Evolutionary conservation across 2,797 vertebrate genomes (phyloP).

Genomic region (Florisuga fusca): DNA sequence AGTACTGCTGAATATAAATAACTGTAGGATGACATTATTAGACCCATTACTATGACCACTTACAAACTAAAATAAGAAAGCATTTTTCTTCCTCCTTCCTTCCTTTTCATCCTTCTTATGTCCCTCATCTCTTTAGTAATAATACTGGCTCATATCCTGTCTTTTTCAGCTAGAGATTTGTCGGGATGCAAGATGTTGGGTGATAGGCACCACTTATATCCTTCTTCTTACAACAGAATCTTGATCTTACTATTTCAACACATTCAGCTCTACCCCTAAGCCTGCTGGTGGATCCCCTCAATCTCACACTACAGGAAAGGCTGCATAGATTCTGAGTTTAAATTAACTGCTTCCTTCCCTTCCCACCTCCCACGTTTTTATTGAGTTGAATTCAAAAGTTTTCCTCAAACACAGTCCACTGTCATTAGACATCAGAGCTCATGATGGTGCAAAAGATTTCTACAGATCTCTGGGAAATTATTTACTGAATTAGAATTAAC

Average conservation of each 20-base stretch:
- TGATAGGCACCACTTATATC: not conserved
- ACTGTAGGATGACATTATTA: not conserved
- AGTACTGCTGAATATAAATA: conserved; percentile 12
- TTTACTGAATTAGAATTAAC: not conserved
- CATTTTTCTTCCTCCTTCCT: not conserved
- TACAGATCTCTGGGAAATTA: not conserved
- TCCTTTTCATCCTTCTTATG: not conserved
- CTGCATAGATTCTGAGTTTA: not conserved
- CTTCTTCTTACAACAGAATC: not conserved
- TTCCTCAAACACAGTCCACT: not conserved
- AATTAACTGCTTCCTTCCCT: not conserved
- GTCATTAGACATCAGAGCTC: not conserved
- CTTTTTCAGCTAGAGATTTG: not conserved
- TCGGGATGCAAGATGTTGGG: rapidly evolving
- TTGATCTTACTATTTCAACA: not conserved
- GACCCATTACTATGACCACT: not conserved
- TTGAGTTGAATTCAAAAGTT: not conserved
- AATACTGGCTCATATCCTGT: not conserved
- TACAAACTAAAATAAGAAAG: not conserved
- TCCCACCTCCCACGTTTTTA: not conserved
- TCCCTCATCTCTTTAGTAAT: not conserved
- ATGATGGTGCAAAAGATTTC: not conserved
- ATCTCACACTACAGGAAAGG: not conserved
- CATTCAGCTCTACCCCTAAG: not conserved
- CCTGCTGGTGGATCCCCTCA: not conserved